Base-by-base conservation (phyloP, 2,113 vertebrate species). In the Anarhynchus alexandrinus region DNA sequence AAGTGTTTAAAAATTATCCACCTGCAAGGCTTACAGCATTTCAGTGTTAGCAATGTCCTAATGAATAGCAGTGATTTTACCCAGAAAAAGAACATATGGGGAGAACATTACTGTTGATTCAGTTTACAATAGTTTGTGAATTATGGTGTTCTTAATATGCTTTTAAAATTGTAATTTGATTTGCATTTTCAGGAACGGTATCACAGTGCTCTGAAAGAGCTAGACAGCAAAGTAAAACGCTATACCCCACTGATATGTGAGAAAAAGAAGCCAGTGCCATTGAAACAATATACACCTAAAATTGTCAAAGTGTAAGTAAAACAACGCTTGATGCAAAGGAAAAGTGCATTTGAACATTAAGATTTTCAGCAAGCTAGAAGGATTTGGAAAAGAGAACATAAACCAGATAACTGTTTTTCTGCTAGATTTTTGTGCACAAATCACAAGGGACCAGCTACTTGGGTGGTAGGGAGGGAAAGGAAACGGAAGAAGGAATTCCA, bases 251-350 rank as follows among this genome's bases (percentile, higher is more conserved):
- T 99, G 64, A 86, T 99, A 34, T 99, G 99, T 90, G 99, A 99
- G 74, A 99, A 98, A 97, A 99, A 98, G 97, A 99, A 99, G 90
- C 99, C 99, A 0, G 98, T 99, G 70, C 99, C 99, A 2, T 97
- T 99, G 86, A 99, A 99, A 88, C 97, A 99, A 47, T 98, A 99
- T 82, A 99, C 98, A 2, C 99, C 99, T 6, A 99, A 99, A 97
- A 98, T 99, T 66, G 99, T 99, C 55, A 98, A 99, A 98, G 98
- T 99, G 99, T 99, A 98, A 98, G 99, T 98, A 76, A 69, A 42
- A 8, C 30, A n/a, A 34, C 6, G 9, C 26, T 51, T 66, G 32
- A 13, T 72, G 40, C 77, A 78, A 59, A 82, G n/a, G 38, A 82
- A 47, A 72, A 20, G 17, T 80, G 7, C 2, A 2, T 62, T 85